Conservation (phyloP, 23 tunicate genomes). For the Trididemnum nubilum region DNA sequence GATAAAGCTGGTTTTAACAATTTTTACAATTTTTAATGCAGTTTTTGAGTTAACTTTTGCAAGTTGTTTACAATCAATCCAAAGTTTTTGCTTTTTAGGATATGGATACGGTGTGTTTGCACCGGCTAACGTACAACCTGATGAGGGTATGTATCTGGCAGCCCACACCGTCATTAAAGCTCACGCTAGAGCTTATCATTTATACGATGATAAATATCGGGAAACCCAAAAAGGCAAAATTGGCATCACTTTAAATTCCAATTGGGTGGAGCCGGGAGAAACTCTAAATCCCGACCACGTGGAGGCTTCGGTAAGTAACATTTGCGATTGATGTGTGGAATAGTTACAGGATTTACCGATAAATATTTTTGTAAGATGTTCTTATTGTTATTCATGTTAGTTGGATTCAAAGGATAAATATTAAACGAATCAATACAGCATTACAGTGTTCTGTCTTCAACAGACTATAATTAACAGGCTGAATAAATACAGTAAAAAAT, state of each 20-base stretch:
- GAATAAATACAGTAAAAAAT: too few relatives aligned
- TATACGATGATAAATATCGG: conserved; percentile 80
- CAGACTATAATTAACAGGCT: too few relatives aligned
- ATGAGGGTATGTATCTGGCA: conserved; percentile 78
- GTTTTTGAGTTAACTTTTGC: too few relatives aligned
- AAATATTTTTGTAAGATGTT: not conserved
- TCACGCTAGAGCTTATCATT: conserved; percentile 85
- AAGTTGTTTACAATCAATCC: too few relatives aligned
- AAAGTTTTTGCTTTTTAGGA: conserved; percentile 41
- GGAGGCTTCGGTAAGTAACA: conserved; percentile 78
- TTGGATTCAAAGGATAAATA: not conserved
- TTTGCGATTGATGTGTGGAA: too few relatives aligned
- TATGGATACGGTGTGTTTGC: conserved; percentile 87
- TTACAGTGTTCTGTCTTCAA: too few relatives aligned
- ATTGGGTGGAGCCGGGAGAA: conserved; percentile 82
- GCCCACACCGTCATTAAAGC: conserved; percentile 92
- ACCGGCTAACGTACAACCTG: conserved; percentile 60
- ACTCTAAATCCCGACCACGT: conserved; percentile 64
- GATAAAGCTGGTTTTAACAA: too few relatives aligned
- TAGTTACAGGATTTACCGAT: too few relatives aligned
- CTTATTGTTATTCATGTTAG: not conserved
- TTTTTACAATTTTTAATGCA: too few relatives aligned
- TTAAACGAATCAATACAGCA: too few relatives aligned
- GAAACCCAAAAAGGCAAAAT: conserved; percentile 67
- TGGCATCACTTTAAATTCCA: conserved; percentile 92